Percentiles rank a stretch among this genome's conserved stretches.
Conservation (phyloP, 2,797 vertebrate species). For the Eidolon dupreanum region DNA sequence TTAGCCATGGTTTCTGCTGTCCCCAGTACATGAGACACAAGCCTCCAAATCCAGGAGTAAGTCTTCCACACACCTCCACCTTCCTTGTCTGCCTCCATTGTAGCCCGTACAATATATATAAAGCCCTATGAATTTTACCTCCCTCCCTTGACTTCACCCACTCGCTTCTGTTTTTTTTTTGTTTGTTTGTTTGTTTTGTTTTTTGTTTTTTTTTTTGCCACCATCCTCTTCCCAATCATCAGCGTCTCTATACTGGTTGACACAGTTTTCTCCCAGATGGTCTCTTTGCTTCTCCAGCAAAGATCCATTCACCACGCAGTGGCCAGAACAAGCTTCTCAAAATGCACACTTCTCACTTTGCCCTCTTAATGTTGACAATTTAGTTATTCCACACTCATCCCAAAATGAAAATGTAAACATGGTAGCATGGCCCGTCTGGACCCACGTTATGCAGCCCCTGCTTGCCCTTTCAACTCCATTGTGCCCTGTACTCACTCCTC, state of each 20-base stretch:
- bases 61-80: neutral
- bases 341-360: neutral
- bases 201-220: too few species aligned
- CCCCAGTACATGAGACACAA: neutral
- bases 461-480: fast-evolving
- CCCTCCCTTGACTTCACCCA: neutral
- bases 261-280: neutral
- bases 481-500: fast-evolving
- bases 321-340: neutral
- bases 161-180: neutral
- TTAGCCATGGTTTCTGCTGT: neutral
- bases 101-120: neutral
- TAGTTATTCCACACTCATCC: neutral
- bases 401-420: neutral
- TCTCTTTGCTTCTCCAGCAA: neutral
- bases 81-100: neutral
- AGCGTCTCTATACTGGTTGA: neutral
- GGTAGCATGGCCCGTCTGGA: neutral
- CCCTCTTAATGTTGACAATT: neutral
- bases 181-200: too few species aligned
- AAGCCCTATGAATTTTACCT: neutral
- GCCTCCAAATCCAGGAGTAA: neutral
- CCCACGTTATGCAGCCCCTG: fast-evolving
- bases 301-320: neutral
- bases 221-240: neutral